phyloP scores from a whole-genome alignment of 2,888 invertebrate species.

The Harpalus rufipes region DNA sequence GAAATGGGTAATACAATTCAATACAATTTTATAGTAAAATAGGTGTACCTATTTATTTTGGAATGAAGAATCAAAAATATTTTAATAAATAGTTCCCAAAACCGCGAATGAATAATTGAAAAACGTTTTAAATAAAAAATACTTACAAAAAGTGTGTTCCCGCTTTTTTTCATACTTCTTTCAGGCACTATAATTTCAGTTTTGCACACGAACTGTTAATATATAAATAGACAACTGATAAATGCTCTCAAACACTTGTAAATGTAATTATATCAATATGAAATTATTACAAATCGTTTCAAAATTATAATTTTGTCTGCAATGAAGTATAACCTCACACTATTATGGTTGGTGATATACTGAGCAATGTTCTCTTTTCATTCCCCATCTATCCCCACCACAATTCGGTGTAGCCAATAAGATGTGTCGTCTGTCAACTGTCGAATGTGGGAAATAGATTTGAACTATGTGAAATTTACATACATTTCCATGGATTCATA shows the following conservation, averaged over 20 bases:
- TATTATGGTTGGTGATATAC: constrained; percentile 17
- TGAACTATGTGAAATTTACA: constrained; percentile 18
- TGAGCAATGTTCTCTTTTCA: constrained; percentile 1
- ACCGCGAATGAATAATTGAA: too few species aligned
- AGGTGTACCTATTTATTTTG: too few species aligned
- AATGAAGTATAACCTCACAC: background rate
- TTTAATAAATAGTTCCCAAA: too few species aligned
- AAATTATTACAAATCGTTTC: background rate
- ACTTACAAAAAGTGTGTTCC: too few species aligned
- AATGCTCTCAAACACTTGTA: background rate
- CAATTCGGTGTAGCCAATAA: constrained; percentile 6
- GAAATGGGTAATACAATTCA: too few species aligned
- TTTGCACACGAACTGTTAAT: too few species aligned
- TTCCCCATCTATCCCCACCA: constrained; percentile 36
- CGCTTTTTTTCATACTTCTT: too few species aligned
- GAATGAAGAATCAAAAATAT: too few species aligned
- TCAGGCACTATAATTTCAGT: too few species aligned
- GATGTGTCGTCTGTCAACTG: constrained; percentile 8
- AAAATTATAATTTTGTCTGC: background rate
- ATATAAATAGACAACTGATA: too few species aligned
- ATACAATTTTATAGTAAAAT: too few species aligned
- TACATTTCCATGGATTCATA: constrained; percentile 16
- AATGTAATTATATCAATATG: background rate
- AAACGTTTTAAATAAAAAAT: too few species aligned
- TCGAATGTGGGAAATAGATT: constrained; percentile 40